These are phyloP conservation scores for Microcebus jonahi DNA, from an alignment of 2,113 vertebrate species.

Conservation along the genomic window DNA sequence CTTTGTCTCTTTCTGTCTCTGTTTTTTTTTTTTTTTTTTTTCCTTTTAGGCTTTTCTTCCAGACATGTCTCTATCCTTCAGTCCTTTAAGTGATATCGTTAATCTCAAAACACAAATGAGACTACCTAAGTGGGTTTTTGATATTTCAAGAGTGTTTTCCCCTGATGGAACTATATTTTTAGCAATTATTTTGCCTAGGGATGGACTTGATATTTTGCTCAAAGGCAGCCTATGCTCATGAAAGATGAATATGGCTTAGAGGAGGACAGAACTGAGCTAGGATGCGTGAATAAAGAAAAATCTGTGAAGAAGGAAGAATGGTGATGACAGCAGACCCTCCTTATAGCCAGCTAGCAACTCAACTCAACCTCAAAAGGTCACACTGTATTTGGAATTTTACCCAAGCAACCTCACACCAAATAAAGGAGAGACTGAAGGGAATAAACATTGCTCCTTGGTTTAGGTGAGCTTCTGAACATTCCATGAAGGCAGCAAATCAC, in stretches of 20 bases:
- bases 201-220: neutral
- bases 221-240: neutral
- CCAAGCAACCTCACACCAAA: neutral
- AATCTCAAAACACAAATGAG: neutral
- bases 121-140: neutral
- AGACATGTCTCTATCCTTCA: neutral
- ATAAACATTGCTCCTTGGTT: neutral
- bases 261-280: neutral
- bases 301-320: neutral
- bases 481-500: neutral
- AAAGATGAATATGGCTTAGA: neutral
- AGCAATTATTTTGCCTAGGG: neutral
- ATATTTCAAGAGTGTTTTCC: neutral
- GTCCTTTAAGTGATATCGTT: neutral
- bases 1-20: neutral
- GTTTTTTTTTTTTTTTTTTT: neutral
- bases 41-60: neutral
- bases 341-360: neutral
- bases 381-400: neutral
- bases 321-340: neutral
- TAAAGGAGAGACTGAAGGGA: neutral
- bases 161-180: neutral
- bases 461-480: neutral
- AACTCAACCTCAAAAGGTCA: neutral
- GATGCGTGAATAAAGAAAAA: neutral